Conservation (phyloP, 2,888 invertebrate species). For the Spatulosminthurus flaviceps region DNA sequence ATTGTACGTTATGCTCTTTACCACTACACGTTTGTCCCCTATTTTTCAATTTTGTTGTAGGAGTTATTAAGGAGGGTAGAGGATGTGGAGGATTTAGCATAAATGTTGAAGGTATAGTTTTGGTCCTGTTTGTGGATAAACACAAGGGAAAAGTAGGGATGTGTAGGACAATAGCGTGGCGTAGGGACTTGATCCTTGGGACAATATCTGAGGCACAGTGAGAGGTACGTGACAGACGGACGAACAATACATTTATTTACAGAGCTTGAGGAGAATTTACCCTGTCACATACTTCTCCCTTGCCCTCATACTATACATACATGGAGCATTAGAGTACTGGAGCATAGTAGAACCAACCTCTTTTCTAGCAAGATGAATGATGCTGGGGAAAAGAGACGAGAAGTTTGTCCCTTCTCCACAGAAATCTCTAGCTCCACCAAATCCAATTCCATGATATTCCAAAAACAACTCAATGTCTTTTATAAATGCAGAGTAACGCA, state of each 20-base stretch:
- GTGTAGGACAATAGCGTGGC: background rate
- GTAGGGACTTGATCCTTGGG: constrained; percentile 40
- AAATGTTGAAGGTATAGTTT: background rate
- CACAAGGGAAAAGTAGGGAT: background rate
- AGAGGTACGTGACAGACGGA: background rate
- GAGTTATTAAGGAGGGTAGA: background rate
- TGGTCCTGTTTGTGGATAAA: background rate
- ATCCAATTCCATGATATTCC: constrained; percentile 22
- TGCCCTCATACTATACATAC: background rate
- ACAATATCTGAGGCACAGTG: constrained; percentile 34
- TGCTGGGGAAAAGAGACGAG: constrained; percentile 50
- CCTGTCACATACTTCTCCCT: constrained; percentile 45
- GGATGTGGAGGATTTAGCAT: background rate
- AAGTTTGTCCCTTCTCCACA: background rate
- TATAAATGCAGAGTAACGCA: constrained; percentile 21
- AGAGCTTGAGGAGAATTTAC: constrained; percentile 34
- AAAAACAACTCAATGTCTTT: background rate
- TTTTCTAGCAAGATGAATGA: constrained; percentile 60
- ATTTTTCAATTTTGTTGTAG: background rate
- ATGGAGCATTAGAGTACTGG: too few species aligned
- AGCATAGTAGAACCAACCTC: background rate
- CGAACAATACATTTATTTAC: constrained; percentile 45
- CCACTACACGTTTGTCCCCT: too few species aligned
- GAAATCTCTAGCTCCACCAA: background rate
- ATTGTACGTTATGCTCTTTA: too few species aligned